These are phyloP conservation scores for Picus viridis DNA, from an alignment of 2,797 vertebrate genomes.

Conservation along the genomic window DNA sequence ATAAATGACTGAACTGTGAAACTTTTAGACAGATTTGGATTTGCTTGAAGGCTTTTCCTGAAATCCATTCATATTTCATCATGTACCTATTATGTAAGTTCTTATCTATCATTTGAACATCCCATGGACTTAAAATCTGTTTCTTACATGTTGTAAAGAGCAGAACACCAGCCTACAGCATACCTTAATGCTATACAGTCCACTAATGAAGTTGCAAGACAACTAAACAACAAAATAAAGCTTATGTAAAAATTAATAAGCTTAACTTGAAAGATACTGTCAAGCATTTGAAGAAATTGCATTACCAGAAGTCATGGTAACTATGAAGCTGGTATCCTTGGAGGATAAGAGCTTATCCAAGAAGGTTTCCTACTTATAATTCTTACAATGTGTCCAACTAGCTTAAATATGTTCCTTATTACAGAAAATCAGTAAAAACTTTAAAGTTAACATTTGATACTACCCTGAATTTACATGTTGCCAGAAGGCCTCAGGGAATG, in stretches of 20 bases:
- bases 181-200: slow-evolving; percentile 17
- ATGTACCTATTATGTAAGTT: not conserved
- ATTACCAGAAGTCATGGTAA: slow-evolving; percentile 49
- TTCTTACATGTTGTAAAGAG: slow-evolving; percentile 44
- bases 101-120: slow-evolving; percentile 49
- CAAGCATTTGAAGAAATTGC: slow-evolving; percentile 62
- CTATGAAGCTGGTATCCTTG: slow-evolving; percentile 33
- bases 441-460: not conserved
- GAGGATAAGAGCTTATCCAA: slow-evolving; percentile 24
- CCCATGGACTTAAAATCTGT: slow-evolving; percentile 59
- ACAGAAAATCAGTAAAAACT: not conserved
- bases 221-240: slow-evolving; percentile 58
- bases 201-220: slow-evolving; percentile 42
- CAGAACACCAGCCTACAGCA: slow-evolving; percentile 40
- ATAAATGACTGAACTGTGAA: slow-evolving; percentile 34
- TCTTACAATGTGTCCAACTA: not conserved
- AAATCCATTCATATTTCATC: slow-evolving; percentile 49
- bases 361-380: not conserved
- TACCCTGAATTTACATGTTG: not conserved
- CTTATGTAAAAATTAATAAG: slow-evolving; percentile 62
- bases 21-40: not conserved
- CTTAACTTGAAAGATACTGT: slow-evolving; percentile 51
- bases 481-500: not conserved
- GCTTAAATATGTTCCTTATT: not conserved
- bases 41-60: slow-evolving; percentile 29